These are phyloP conservation scores for Strongylocentrotus purpuratus DNA, from an alignment of 35 echinoderm and acorn worm species.

Conservation along the genomic window DNA sequence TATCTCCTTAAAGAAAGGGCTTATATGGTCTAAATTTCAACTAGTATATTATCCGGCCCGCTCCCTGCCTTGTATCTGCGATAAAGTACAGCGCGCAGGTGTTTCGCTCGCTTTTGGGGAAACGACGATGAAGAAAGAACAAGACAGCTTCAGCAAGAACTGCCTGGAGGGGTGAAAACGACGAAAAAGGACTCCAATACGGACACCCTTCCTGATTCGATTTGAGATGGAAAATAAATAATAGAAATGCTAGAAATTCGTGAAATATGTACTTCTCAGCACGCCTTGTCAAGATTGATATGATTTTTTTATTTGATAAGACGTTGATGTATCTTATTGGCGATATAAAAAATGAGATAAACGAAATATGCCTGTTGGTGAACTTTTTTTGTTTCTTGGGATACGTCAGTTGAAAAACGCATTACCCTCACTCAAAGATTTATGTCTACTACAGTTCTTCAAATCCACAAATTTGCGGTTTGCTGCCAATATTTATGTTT, in stretches of 20 bases:
- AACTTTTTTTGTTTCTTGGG: neutral
- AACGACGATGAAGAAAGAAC: neutral
- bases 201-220: constrained; percentile 31
- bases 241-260: constrained; percentile 11
- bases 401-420: neutral
- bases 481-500: neutral
- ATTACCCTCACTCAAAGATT: neutral
- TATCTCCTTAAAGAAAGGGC: constrained; percentile 40
- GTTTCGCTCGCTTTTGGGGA: neutral
- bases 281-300: constrained; percentile 3
- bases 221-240: constrained; percentile 48
- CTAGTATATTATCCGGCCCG: constrained; percentile 18
- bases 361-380: neutral
- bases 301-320: constrained; percentile 21
- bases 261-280: constrained; percentile 28
- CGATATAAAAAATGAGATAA: neutral
- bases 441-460: neutral
- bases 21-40: constrained; percentile 38
- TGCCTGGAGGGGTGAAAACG: neutral
- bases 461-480: neutral
- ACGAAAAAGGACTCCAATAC: neutral
- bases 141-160: neutral
- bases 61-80: neutral
- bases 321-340: constrained; percentile 23
- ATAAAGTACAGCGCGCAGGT: constrained; percentile 34